Evolutionary conservation across 2,888 invertebrate genomes (phyloP).

Genomic region (Biston betularia): DNA sequence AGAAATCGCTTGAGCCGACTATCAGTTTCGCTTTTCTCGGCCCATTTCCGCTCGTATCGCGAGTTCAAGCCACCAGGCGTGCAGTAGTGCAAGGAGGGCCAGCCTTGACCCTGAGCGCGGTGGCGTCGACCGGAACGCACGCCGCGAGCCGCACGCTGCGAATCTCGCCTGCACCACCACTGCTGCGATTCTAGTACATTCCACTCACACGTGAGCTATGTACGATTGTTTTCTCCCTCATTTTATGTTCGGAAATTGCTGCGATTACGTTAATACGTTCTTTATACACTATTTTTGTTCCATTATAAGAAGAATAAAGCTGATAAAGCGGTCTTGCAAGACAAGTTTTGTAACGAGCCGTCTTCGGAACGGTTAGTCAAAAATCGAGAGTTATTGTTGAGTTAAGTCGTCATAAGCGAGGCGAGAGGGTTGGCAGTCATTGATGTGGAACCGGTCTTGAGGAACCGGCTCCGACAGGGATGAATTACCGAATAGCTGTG

Average conservation of each 20-base stretch:
- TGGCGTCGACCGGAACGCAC: conserved; percentile 86
- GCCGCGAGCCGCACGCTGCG: conserved; percentile 75
- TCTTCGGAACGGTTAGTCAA: conserved; percentile 57
- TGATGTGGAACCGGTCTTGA: conserved; percentile 80
- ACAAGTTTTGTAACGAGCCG: conserved; percentile 46
- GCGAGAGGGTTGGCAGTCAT: conserved; percentile 76
- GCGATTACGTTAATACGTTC: conserved; percentile 54
- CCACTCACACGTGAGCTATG: conserved; percentile 74
- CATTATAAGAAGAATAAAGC: conserved; percentile 13
- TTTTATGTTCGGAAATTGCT: conserved; percentile 58
- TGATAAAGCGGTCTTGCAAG: conserved; percentile 22
- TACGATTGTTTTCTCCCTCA: conserved; percentile 75
- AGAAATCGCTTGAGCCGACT: conserved; percentile 56
- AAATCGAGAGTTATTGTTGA: conserved; percentile 73
- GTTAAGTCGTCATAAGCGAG: conserved; percentile 62
- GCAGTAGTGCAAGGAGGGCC: conserved; percentile 75
- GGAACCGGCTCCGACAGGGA: conserved; percentile 79
- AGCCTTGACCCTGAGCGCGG: conserved; percentile 85
- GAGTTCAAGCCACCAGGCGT: conserved; percentile 74
- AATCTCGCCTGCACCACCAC: conserved; percentile 69
- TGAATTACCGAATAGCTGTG: conserved; percentile 75
- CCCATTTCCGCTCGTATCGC: conserved; percentile 69
- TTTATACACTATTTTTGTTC: conserved; percentile 35
- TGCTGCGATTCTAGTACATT: conserved; percentile 78
- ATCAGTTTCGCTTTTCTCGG: conserved; percentile 78